phyloP scores from a whole-genome alignment of 1,140 invertebrate species.

The Venustaconcha ellipsiformis region DNA sequence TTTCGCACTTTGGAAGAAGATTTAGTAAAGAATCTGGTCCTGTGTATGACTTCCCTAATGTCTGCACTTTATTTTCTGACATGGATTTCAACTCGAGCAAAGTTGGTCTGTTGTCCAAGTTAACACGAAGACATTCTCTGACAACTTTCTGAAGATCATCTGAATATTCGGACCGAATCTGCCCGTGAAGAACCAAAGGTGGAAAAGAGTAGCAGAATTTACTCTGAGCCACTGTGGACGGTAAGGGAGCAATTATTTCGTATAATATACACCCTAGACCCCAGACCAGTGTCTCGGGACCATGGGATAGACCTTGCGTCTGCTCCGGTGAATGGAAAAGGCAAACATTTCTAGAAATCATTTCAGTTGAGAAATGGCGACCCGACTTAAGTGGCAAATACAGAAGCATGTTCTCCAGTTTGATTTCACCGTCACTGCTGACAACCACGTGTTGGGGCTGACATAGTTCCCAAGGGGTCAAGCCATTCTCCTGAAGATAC shows the following conservation, averaged over 20 bases:
- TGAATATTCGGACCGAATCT: constrained; percentile 7
- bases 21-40: too few relatives aligned
- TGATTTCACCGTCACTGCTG: constrained; percentile 39
- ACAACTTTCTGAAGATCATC: constrained; percentile 19
- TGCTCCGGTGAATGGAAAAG: constrained; percentile 36
- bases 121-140: constrained; percentile 27
- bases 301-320: constrained; percentile 20
- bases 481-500: constrained; percentile 38
- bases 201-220: constrained; percentile 6
- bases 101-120: constrained; percentile 16
- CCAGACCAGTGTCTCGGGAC: constrained; percentile 40
- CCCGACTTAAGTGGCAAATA: constrained; percentile 44
- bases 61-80: constrained; percentile 18
- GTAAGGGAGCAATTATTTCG: constrained; percentile 33
- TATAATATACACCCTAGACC: constrained; percentile 42
- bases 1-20: too few relatives aligned
- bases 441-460: constrained; percentile 48
- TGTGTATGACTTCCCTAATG: not conserved
- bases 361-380: constrained; percentile 34
- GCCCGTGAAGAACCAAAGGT: constrained; percentile 18
- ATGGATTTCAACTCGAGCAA: constrained; percentile 14
- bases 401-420: constrained; percentile 49
- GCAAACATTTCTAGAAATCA: constrained; percentile 6
- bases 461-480: constrained; percentile 49
- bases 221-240: constrained; percentile 9